A percentile compares a stretch with the other conserved stretches of the same genome.
Conservation (phyloP, 1,140 invertebrate genomes). For the Drosophila kurseongensis region DNA sequence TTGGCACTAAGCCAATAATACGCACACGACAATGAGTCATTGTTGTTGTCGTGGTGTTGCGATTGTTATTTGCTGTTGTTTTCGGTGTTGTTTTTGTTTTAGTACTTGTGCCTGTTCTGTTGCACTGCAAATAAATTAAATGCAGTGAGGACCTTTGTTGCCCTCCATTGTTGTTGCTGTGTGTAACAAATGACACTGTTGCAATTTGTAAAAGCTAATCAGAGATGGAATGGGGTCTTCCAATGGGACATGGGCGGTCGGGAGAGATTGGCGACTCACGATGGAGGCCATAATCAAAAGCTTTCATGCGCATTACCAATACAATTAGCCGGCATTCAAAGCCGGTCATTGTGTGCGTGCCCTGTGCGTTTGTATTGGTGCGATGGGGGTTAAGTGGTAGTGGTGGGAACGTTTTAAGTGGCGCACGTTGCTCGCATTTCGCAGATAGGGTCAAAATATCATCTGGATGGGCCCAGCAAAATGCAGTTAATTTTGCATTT, state of each 20-base stretch:
- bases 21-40: slow-evolving; percentile 57
- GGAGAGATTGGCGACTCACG: slow-evolving; percentile 31
- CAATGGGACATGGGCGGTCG: background rate
- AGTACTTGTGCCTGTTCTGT: slow-evolving; percentile 14
- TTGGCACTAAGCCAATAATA: slow-evolving; percentile 64
- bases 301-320: slow-evolving; percentile 76
- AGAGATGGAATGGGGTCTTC: slow-evolving; percentile 43
- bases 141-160: slow-evolving; percentile 34
- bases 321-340: slow-evolving; percentile 68
- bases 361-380: background rate
- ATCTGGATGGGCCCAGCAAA: slow-evolving; percentile 50
- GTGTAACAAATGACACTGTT: slow-evolving; percentile 73
- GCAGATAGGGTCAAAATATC: slow-evolving; percentile 47
- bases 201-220: slow-evolving; percentile 77
- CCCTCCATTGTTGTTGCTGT: slow-evolving; percentile 21
- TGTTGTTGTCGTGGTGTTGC: slow-evolving; percentile 42
- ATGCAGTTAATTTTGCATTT: slow-evolving; percentile 73
- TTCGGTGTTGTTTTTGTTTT: slow-evolving; percentile 8
- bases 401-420: slow-evolving; percentile 56
- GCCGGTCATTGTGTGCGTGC: slow-evolving; percentile 31
- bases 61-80: slow-evolving; percentile 1
- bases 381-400: background rate
- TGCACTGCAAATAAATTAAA: slow-evolving; percentile 73
- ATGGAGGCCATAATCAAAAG: slow-evolving; percentile 64
- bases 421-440: slow-evolving; percentile 51